Percentiles rank a stretch among this genome's conserved stretches.
Conservation (phyloP, 2,888 invertebrate species). For the Cephalotes varians region DNA sequence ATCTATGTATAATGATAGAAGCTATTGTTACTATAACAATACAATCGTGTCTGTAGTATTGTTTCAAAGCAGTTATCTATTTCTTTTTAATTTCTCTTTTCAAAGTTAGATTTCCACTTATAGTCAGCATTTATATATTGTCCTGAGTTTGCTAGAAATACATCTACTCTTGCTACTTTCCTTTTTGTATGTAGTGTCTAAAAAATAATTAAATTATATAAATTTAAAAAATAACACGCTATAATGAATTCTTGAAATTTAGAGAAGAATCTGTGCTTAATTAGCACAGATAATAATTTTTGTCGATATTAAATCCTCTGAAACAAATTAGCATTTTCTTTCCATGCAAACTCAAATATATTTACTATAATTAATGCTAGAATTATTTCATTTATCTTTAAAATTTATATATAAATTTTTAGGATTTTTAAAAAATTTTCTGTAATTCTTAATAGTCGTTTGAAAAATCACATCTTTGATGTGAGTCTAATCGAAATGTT, state of each 20-base stretch:
- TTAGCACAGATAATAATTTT: not conserved
- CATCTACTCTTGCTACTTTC: conserved; percentile 1
- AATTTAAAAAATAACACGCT: not conserved
- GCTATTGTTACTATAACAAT: not conserved
- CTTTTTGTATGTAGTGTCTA: not conserved
- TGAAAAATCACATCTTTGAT: not conserved
- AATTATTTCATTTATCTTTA: not conserved
- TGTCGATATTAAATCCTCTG: not conserved
- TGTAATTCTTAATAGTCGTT: not conserved
- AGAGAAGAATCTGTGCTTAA: not conserved
- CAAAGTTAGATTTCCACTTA: not conserved
- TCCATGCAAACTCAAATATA: not conserved
- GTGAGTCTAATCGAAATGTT: not conserved
- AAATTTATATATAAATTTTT: conserved; percentile 2
- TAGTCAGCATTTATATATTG: conserved; percentile 9
- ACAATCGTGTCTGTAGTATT: conserved; percentile 1
- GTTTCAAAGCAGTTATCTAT: not conserved
- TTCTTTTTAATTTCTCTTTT: not conserved
- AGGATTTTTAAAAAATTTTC: conserved; percentile 16
- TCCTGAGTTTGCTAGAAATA: conserved; percentile 21
- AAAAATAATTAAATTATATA: conserved; percentile 13
- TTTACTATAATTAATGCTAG: conserved; percentile 5
- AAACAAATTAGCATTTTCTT: conserved; percentile 21
- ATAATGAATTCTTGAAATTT: not conserved
- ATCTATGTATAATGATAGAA: not conserved